phyloP scores from a whole-genome alignment of 2,888 invertebrate genomes.

The Listrodromus nycthemerus region DNA sequence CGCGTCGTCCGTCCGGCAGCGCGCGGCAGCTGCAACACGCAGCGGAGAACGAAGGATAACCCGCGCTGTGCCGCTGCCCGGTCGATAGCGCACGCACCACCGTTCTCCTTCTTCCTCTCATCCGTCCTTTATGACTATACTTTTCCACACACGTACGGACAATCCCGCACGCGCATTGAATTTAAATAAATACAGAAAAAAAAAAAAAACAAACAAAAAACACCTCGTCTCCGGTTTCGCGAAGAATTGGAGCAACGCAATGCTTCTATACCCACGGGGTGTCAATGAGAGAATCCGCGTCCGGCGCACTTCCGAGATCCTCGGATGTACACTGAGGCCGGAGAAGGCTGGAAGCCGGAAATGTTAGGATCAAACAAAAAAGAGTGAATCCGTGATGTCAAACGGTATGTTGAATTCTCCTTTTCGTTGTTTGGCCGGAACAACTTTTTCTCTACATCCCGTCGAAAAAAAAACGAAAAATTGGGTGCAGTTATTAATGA shows the following conservation, averaged over 20 bases:
- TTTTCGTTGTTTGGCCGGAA: too few species aligned
- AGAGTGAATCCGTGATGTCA: background rate
- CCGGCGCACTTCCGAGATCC: slow-evolving; percentile 2
- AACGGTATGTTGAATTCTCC: too few species aligned
- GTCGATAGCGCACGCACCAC: slow-evolving; percentile 66
- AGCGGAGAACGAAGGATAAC: slow-evolving; percentile 56
- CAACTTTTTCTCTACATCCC: too few species aligned
- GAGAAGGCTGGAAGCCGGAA: background rate
- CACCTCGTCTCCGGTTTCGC: slow-evolving; percentile 10
- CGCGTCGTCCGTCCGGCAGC: slow-evolving; percentile 54
- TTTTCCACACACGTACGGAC: slow-evolving; percentile 4
- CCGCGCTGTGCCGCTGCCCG: slow-evolving; percentile 48
- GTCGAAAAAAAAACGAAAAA: too few species aligned
- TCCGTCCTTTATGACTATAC: background rate
- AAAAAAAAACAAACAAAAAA: background rate
- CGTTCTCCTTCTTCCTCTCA: slow-evolving; percentile 21
- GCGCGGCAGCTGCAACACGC: slow-evolving; percentile 43
- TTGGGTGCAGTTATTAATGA: too few species aligned
- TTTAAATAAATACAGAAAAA: background rate
- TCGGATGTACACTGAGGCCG: background rate
- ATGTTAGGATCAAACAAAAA: background rate
- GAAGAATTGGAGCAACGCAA: slow-evolving; percentile 25
- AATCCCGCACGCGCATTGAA: slow-evolving; percentile 5
- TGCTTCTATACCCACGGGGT: background rate
- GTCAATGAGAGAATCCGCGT: background rate